phyloP scores from a whole-genome alignment of 2,113 vertebrate species.

The Tricholaema leucomelas region DNA sequence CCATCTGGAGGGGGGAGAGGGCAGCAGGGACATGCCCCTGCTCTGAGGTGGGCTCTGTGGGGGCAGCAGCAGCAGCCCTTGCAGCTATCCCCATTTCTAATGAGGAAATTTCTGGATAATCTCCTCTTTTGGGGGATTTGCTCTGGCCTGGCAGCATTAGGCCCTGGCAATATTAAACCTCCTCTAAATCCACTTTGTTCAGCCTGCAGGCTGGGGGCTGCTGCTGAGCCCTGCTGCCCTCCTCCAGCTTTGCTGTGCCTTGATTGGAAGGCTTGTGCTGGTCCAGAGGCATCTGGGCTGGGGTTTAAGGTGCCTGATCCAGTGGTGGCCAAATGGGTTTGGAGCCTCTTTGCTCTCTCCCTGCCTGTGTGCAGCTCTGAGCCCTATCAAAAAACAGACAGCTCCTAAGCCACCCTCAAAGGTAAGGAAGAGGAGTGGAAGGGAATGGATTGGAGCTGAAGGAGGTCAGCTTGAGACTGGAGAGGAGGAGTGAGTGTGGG shows the following conservation, averaged over 20 bases:
- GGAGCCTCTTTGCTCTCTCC: background rate
- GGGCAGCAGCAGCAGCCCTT: background rate
- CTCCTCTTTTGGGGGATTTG: slow-evolving; percentile 58
- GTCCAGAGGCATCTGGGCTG: background rate
- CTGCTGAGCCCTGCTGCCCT: background rate
- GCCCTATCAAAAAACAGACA: background rate
- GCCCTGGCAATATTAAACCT: slow-evolving; percentile 47
- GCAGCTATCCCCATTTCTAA: slow-evolving; percentile 45
- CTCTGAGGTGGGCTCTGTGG: background rate
- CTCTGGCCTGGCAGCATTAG: slow-evolving; percentile 53
- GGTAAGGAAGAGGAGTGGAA: background rate
- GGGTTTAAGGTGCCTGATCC: background rate
- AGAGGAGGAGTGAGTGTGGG: too few relatives aligned
- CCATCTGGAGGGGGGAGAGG: background rate
- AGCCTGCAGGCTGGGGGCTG: background rate
- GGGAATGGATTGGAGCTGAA: too few relatives aligned
- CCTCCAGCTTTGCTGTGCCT: background rate
- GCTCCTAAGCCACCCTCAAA: background rate
- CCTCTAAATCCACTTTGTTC: slow-evolving; percentile 54
- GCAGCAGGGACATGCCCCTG: background rate
- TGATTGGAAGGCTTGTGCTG: background rate
- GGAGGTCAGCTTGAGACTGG: too few relatives aligned
- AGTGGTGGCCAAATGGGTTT: background rate
- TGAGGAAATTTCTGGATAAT: slow-evolving; percentile 62
- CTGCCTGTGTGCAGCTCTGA: background rate